Evolutionary conservation across 2,113 vertebrate species (phyloP).

Genomic region (Gambusia holbrooki): DNA sequence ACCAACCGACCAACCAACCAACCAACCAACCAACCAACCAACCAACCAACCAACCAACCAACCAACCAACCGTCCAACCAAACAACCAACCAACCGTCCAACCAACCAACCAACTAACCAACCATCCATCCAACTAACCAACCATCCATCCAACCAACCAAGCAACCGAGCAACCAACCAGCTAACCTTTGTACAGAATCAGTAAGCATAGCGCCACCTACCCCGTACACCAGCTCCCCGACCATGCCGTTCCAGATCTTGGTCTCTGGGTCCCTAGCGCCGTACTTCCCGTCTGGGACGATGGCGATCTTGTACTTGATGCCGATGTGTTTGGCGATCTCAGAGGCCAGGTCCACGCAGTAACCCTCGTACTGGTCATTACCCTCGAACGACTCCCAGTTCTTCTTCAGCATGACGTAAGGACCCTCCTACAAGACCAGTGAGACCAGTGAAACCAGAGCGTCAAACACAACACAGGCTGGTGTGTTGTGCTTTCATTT

Average conservation of each 20-base stretch:
- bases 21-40: too few species aligned
- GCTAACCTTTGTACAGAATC: neutral
- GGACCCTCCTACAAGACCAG: constrained; percentile 95
- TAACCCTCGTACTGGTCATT: constrained; percentile 99
- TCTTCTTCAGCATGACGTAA: constrained; percentile 99
- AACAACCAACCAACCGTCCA: too few species aligned
- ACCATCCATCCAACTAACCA: too few species aligned
- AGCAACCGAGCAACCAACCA: too few species aligned
- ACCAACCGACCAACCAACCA: too few species aligned
- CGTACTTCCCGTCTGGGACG: constrained; percentile 98
- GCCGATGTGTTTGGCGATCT: constrained; percentile 99
- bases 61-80: too few species aligned
- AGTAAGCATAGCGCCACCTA: constrained; percentile 71
- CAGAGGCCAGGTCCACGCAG: constrained; percentile 98
- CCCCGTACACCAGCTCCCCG: constrained; percentile 99
- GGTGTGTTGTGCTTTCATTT: neutral
- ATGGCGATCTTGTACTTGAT: constrained; percentile 99
- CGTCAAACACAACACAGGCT: constrained; percentile 39
- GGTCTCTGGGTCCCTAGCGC: constrained; percentile 97
- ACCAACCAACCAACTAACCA: too few species aligned
- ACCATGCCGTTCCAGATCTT: constrained; percentile 99
- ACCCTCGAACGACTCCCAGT: constrained; percentile 97
- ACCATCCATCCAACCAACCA: too few species aligned
- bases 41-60: too few species aligned
- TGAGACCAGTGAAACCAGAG: constrained; percentile 67